Base-by-base conservation (phyloP, 2,888 invertebrate genomes). In the Linyphia triangularis region DNA sequence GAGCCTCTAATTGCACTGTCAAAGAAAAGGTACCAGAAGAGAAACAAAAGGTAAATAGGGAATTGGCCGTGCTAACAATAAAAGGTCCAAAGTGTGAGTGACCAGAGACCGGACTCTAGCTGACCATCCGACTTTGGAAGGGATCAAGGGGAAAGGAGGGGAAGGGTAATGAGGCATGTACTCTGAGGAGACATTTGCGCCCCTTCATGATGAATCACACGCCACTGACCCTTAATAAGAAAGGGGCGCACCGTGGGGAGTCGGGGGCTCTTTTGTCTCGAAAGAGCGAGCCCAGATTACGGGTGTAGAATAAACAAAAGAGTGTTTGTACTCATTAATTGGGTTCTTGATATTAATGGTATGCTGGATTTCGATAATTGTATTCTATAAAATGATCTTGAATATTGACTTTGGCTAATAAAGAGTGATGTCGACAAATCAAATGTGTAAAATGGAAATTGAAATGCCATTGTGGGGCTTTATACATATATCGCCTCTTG, bases 111-210 rank as follows among this genome's bases (percentile, higher is more conserved):
- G 43, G 26, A 30, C 63, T 30, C 19, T 2, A 6, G 33, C 33
- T 33, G 28, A 65, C 26, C 40, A 10, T 22, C 4, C 59, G 26
- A 63, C 30, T 51, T 69, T 33, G 67, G 28, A 43, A 43, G 67
- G 69, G 79, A 28, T 79, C 57, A 10, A 19, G 30, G 65, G 78
- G 57, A 13, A 28, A n/a, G n/a, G 51, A 5, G 51, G 16, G 7
- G 69, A 30, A 33, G n/a, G 69, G 75, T 85, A 85, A 85, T 85
- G 84, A 77, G 57, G 26, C 84, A 59, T 85, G 84, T 59, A 40
- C 77, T 37, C 84, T 33, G 59, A 85, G 84, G 84, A 85, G 84
- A 85, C 84, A 77, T 85, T 85, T 85, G 84, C 84, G 73, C 73
- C 84, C 75, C 75, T 28, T 33, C n/a, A 30, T 65, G 75, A 85